phyloP scores from a whole-genome alignment of 2,113 vertebrate species.

The Corythoichthys haematopterus region DNA sequence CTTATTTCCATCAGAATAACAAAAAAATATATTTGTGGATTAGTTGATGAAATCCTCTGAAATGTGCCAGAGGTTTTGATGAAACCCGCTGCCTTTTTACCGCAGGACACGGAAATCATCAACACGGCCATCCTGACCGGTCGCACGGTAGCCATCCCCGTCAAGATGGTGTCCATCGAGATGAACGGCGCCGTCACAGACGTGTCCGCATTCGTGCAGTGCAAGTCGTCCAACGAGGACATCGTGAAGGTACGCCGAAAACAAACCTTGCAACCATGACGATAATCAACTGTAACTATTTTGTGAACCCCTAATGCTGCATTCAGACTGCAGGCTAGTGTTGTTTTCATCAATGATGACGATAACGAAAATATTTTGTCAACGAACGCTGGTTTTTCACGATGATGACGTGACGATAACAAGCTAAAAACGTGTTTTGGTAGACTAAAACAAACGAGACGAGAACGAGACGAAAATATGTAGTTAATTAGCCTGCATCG shows the following conservation, averaged over 20 bases:
- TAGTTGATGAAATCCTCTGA: constrained; percentile 46
- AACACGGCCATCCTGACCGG: constrained; percentile 95
- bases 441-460: too few species aligned
- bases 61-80: constrained; percentile 20
- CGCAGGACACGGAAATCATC: constrained; percentile 95
- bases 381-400: too few species aligned
- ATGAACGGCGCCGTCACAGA: constrained; percentile 83
- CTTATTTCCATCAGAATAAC: constrained; percentile 1
- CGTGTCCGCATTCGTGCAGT: constrained; percentile 82
- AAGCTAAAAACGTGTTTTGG: too few species aligned
- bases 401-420: too few species aligned
- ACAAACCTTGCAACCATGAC: constrained; percentile 16
- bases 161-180: constrained; percentile 96
- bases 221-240: constrained; percentile 93
- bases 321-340: too few species aligned
- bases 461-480: too few species aligned
- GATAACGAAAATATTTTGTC: too few species aligned
- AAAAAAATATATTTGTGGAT: constrained; percentile 7
- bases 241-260: constrained; percentile 85
- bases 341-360: too few species aligned
- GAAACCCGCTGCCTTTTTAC: constrained; percentile 3
- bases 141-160: constrained; percentile 89
- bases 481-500: too few species aligned
- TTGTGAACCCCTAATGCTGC: neutral
- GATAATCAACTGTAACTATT: neutral